Conservation (phyloP, 2,797 vertebrate species). For the Bovichtus variegatus region DNA sequence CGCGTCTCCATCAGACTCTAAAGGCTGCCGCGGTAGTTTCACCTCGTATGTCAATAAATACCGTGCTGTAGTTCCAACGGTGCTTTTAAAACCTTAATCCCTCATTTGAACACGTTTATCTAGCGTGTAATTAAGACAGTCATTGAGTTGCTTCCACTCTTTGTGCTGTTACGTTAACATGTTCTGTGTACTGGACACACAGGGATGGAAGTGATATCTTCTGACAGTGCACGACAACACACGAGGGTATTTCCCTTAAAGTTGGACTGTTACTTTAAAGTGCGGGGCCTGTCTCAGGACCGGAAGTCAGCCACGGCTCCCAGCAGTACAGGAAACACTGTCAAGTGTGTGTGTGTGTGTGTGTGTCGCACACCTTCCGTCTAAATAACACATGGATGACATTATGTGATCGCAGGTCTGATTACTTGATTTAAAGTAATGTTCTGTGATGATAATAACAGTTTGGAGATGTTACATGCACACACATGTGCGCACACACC, state of each 20-base stretch:
- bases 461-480: slow-evolving; percentile 26
- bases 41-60: neutral
- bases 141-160: neutral
- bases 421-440: slow-evolving; percentile 23
- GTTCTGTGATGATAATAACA: slow-evolving; percentile 21
- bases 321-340: neutral
- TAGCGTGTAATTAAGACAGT: neutral
- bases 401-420: neutral
- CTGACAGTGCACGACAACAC: slow-evolving; percentile 11
- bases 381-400: slow-evolving; percentile 20
- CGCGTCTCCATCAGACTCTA: no score
- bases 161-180: neutral
- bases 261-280: slow-evolving; percentile 38
- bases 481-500: slow-evolving; percentile 29
- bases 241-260: slow-evolving; percentile 37
- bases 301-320: neutral
- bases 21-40: no score
- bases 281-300: neutral
- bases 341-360: neutral
- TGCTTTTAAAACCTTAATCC: neutral
- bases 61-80: neutral
- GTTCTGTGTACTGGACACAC: slow-evolving; percentile 7
- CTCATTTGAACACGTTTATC: neutral
- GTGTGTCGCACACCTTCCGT: neutral
- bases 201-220: slow-evolving; percentile 1